Percentiles rank a stretch among this genome's conserved stretches.
Evolutionary conservation across 2,888 invertebrate species (phyloP).

Genomic region (Mesopsocus fuscifrons): DNA sequence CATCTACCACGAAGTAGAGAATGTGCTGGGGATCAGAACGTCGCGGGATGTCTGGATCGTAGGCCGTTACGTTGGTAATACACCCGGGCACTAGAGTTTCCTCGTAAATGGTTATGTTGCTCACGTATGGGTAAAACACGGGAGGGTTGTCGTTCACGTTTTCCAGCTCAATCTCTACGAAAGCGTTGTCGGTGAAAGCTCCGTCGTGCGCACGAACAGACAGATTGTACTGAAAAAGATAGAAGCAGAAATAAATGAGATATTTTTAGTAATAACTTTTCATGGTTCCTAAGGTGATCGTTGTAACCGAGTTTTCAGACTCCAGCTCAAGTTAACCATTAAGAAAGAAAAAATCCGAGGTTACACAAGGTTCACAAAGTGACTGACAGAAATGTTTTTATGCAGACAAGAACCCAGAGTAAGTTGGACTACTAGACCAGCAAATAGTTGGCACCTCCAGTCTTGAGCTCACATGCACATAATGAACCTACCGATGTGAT

Average conservation of each 20-base stretch:
- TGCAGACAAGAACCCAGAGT: too few species aligned
- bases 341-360: too few species aligned
- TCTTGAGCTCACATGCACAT: too few species aligned
- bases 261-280: too few species aligned
- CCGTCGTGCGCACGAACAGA: slow-evolving; percentile 72
- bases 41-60: slow-evolving; percentile 71
- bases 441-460: too few species aligned
- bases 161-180: slow-evolving; percentile 65
- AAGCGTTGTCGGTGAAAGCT: slow-evolving; percentile 59
- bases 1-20: slow-evolving; percentile 51
- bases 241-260: slow-evolving; percentile 8
- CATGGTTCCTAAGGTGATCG: too few species aligned
- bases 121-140: slow-evolving; percentile 48
- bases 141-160: slow-evolving; percentile 91
- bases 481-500: slow-evolving; percentile 35
- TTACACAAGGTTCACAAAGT: too few species aligned
- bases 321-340: too few species aligned
- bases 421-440: too few species aligned
- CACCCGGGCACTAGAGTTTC: slow-evolving; percentile 50
- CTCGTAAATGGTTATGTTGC: slow-evolving; percentile 54
- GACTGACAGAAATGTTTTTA: too few species aligned
- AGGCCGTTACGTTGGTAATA: slow-evolving; percentile 49
- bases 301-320: too few species aligned
- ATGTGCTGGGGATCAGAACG: slow-evolving; percentile 56
- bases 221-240: slow-evolving; percentile 45